Evolutionary conservation across 2,888 invertebrate species (phyloP), one percentile per base, ranked within the genome.

Genomic region (Athripsodes cinereus): DNA sequence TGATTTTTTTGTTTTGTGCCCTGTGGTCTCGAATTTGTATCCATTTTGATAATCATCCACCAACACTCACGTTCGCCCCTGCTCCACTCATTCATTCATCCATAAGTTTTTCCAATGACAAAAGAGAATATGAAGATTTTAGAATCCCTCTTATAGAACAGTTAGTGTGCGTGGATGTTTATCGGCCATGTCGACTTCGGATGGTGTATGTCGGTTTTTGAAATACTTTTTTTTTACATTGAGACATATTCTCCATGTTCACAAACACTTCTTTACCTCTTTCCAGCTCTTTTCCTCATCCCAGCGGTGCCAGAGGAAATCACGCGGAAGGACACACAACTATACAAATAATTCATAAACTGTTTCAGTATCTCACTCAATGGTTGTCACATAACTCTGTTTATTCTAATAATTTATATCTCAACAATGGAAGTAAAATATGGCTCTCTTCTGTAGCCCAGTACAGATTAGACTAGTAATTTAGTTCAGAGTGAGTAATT

Each of bases 271-370:
- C 47, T 56, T 58, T 51, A 61, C 61, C 63, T 53, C 58, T 61
- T 63, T 62, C 59, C 64, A 61, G 62, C 60, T 61, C 59, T 57
- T 16, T 53, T 47, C 19, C 51, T 55, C 58, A 59, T 60, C 62
- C 64, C 62, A 60, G 64, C 58, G 53, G 62, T 62, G 64, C 64
- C 64, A 64, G 64, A 62, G 64, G 64, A 62, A 64, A 64, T 56
- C 16, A 18, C 40, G 59, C 53, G 48, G 57, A 40, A n/a, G 40
- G 40, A 40, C 40, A 13, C 3, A 40, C 13, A 3, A 40, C 16
- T 40, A 8, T 26, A n/a, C n/a, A n/a, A n/a, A n/a, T n/a, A n/a
- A n/a, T n/a, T n/a, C n/a, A n/a, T n/a, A n/a, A n/a, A n/a, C n/a
- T n/a, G n/a, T n/a, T n/a, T n/a, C n/a, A n/a, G n/a, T n/a, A n/a